These are phyloP conservation scores for Apostichopus parvimensis DNA, from an alignment of 35 echinoderm and acorn worm species.

Conservation along the genomic window DNA sequence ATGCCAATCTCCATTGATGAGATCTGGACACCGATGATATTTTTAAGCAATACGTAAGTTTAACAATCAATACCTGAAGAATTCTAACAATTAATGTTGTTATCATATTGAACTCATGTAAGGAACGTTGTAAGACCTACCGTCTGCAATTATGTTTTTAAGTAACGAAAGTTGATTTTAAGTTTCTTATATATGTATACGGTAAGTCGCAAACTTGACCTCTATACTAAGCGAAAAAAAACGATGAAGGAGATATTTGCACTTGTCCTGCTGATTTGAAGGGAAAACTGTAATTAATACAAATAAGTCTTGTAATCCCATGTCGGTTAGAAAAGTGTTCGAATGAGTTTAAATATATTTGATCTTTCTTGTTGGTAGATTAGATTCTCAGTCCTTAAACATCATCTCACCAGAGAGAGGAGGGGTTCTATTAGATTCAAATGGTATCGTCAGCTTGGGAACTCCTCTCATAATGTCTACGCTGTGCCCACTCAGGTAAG, in stretches of 20 bases:
- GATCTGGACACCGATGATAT: conserved; percentile 4
- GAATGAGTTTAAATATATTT: neutral
- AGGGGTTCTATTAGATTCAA: neutral
- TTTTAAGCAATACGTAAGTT: neutral
- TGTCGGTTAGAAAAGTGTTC: neutral
- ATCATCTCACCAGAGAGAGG: conserved; percentile 19
- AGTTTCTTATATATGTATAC: neutral
- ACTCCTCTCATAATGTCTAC: neutral
- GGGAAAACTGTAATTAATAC: neutral
- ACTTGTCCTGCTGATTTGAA: too few species aligned
- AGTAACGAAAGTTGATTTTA: neutral
- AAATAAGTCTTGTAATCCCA: neutral
- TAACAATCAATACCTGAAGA: neutral
- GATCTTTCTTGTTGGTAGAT: neutral
- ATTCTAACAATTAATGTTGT: neutral
- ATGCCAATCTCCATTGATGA: neutral
- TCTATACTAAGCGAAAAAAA: neutral
- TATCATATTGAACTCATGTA: neutral
- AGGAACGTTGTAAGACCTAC: neutral
- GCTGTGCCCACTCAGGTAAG: neutral
- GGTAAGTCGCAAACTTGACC: neutral
- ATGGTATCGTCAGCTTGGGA: neutral
- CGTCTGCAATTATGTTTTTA: neutral
- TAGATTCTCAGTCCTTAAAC: neutral
- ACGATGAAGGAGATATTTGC: too few species aligned